Percentiles rank a stretch among this genome's conserved stretches.
Evolutionary conservation across 2,888 invertebrate species (phyloP).

Genomic region (Chymomyza caudatula): DNA sequence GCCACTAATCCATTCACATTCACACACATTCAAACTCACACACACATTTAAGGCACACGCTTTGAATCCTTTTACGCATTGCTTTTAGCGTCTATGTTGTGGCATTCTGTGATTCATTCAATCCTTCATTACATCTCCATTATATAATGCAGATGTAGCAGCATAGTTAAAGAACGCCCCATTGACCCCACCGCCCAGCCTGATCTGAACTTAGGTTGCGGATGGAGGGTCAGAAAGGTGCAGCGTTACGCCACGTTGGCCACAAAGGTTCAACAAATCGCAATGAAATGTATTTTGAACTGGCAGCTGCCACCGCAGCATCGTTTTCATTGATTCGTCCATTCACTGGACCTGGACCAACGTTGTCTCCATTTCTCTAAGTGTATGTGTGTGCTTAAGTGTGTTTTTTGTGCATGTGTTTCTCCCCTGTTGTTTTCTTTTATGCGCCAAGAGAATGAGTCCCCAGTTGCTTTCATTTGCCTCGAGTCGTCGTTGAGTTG

Average conservation of each 20-base stretch:
- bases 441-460: slow-evolving; percentile 46
- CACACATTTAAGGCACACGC: neutral
- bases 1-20: slow-evolving; percentile 11
- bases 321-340: neutral
- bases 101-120: slow-evolving; percentile 34
- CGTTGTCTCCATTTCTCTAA: slow-evolving; percentile 17
- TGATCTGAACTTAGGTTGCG: neutral
- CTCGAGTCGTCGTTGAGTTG: slow-evolving; percentile 8
- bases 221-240: slow-evolving; percentile 14
- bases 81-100: slow-evolving; percentile 24
- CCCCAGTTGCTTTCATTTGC: slow-evolving; percentile 52
- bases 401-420: neutral
- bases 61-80: slow-evolving; percentile 11
- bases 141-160: slow-evolving; percentile 27
- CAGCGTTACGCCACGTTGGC: slow-evolving; percentile 22
- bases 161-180: neutral
- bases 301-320: slow-evolving; percentile 19
- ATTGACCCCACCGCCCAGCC: neutral
- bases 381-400: slow-evolving; percentile 28
- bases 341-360: neutral
- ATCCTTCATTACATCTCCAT: slow-evolving; percentile 53
- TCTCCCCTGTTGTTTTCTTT: slow-evolving; percentile 35
- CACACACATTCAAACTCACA: slow-evolving; percentile 31
- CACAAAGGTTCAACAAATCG: slow-evolving; percentile 24
- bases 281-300: slow-evolving; percentile 28